phyloP scores from a whole-genome alignment of 2,113 vertebrate species.

The Mastomys natalensis region DNA sequence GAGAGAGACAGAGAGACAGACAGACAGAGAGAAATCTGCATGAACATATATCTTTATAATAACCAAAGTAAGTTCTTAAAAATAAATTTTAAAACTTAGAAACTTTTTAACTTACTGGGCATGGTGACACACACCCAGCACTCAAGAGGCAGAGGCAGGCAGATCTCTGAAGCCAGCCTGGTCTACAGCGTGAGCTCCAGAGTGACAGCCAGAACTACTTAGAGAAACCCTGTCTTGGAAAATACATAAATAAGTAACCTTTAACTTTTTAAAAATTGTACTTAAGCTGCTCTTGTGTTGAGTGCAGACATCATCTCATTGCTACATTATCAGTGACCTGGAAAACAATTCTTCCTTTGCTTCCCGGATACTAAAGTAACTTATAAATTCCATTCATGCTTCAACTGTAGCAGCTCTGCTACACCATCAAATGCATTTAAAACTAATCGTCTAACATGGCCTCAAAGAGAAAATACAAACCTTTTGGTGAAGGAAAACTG shows the following conservation, averaged over 20 bases:
- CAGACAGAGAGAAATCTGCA: background rate
- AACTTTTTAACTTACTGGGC: background rate
- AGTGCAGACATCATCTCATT: background rate
- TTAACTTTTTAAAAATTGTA: background rate
- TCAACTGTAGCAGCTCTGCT: background rate
- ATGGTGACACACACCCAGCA: background rate
- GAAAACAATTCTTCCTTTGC: background rate
- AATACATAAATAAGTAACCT: background rate
- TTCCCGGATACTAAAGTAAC: background rate
- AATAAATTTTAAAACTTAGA: background rate
- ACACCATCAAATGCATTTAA: background rate
- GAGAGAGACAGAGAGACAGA: background rate
- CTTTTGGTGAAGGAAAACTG: conserved; percentile 93
- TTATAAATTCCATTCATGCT: background rate
- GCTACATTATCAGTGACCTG: background rate
- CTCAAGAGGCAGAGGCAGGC: background rate
- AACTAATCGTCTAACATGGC: background rate
- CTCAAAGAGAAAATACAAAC: conserved; percentile 80
- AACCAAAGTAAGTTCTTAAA: background rate
- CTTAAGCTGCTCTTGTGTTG: background rate
- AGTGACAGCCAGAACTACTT: background rate
- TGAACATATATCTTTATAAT: background rate
- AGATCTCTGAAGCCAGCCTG: background rate
- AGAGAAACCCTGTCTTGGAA: background rate
- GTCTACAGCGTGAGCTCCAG: background rate